Evolutionary conservation across 2,888 invertebrate species (phyloP).

Genomic region (Sarcophaga carnaria): DNA sequence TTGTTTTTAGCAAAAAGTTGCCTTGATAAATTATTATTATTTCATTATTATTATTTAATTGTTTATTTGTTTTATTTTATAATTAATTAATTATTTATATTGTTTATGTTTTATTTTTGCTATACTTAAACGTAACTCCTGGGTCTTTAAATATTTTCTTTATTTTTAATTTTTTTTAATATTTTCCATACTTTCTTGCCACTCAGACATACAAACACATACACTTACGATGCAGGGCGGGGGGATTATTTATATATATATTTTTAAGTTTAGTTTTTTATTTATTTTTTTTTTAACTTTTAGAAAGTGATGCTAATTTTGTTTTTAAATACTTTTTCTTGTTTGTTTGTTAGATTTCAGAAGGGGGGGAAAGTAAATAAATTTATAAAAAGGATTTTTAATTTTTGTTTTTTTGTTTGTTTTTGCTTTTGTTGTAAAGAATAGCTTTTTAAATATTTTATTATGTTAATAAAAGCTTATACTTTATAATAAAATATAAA

Average conservation of each 20-base stretch:
- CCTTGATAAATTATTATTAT: constrained; percentile 58
- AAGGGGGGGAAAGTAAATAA: neutral
- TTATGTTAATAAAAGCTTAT: no score
- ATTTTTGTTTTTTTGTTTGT: no score
- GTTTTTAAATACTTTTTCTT: neutral
- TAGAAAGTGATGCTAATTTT: constrained; percentile 39
- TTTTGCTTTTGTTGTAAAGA: no score
- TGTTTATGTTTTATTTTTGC: constrained; percentile 58
- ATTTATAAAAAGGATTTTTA: no score
- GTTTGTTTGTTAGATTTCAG: neutral
- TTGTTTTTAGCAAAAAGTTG: constrained; percentile 65
- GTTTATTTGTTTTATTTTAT: no score
- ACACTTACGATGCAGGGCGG: constrained; percentile 56
- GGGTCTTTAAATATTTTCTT: constrained; percentile 32
- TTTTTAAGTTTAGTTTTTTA: constrained; percentile 1
- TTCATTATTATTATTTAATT: neutral
- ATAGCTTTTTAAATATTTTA: no score
- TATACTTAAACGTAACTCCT: constrained; percentile 65
- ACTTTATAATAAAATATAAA: no score
- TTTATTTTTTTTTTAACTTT: constrained; percentile 24
- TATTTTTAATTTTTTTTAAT: constrained; percentile 35
- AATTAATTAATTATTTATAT: no score
- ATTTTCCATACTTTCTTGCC: constrained; percentile 48
- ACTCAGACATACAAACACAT: constrained; percentile 62
- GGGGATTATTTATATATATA: constrained; percentile 24